Percentiles rank a stretch among this genome's conserved stretches.
These are phyloP conservation scores for Sebastes steindachneri DNA, from an alignment of 2,797 vertebrate genomes.

Conservation along the genomic window DNA sequence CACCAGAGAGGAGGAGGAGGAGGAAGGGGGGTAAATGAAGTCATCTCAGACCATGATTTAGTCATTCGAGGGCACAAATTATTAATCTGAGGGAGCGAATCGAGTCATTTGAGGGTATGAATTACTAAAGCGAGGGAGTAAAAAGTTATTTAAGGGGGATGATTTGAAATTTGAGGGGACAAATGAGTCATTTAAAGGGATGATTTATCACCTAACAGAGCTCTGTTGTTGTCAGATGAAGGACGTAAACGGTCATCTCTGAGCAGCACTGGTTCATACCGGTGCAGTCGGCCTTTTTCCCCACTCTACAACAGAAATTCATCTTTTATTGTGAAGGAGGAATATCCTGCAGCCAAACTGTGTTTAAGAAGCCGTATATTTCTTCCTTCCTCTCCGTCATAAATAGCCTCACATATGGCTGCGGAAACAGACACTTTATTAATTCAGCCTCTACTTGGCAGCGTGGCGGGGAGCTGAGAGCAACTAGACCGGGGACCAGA, in stretches of 20 bases:
- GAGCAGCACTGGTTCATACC: background rate
- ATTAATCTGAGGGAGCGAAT: slow-evolving; percentile 10
- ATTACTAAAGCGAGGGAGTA: background rate
- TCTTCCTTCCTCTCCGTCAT: background rate
- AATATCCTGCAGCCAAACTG: background rate
- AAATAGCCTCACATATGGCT: slow-evolving; percentile 31
- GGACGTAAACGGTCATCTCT: background rate
- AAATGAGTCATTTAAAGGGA: background rate
- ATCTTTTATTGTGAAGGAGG: background rate
- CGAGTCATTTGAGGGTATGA: background rate
- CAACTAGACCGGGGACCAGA: slow-evolving; percentile 45
- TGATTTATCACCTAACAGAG: background rate
- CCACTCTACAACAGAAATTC: background rate
- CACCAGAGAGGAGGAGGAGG: too few species aligned
- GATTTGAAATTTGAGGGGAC: slow-evolving; percentile 8
- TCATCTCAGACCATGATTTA: background rate
- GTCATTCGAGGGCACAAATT: slow-evolving; percentile 6
- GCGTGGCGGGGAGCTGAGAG: slow-evolving; percentile 4
- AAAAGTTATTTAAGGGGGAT: slow-evolving; percentile 15
- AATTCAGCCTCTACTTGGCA: slow-evolving; percentile 47
- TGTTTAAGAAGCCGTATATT: background rate
- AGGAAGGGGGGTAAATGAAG: background rate
- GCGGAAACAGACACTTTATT: slow-evolving; percentile 14
- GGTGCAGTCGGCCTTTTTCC: too few species aligned
- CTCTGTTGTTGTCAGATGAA: too few species aligned